Evolutionary conservation across 1,140 invertebrate genomes (phyloP), one percentile per base, ranked within the genome.

Genomic region (Drosophila ananassae): DNA sequence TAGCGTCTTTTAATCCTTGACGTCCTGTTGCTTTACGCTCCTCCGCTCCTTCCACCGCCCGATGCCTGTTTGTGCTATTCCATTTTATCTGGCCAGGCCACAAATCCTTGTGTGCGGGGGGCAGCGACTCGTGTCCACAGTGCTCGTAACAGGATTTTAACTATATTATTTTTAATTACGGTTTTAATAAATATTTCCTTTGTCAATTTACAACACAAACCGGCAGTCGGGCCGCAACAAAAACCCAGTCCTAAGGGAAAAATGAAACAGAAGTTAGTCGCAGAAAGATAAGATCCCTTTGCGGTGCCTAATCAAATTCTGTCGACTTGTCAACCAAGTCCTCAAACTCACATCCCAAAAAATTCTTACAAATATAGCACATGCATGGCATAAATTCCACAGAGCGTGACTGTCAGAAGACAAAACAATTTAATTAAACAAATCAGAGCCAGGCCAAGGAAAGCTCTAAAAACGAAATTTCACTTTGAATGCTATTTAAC

Each of bases 121-220:
- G 51, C 46, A n/a, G 32, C 63, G n/a, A 34, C 37, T 25, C 53
- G 10, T 37, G 25, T 46, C 54, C 59, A 3, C 68, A 9, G 34
- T 8, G 32, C 48, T 58, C 67, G 62, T 66, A 82, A 72, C 78
- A 78, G 71, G 51, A 73, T 79, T 71, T 74, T 83, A 89, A 83
- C 84, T 61, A 79, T 77, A 89, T 89, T 89, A 89, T 77, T 83
- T 83, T 89, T 89, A 89, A 89, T 89, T 89, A 89, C 81, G 76
- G 52, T 62, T 77, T 79, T 87, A 78, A 89, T 77, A 89, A 82
- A 77, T 83, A 89, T 77, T 77, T 83, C 72, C 51, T 87, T 89
- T 89, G 83, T 87, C 81, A 78, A 89, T 73, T 87, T 79, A 54
- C 63, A 67, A 72, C 52, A 64, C 66, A 80, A 80, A 37, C 51